Evolutionary conservation across 2,888 invertebrate species (phyloP).

Genomic region (Meta bourneti): DNA sequence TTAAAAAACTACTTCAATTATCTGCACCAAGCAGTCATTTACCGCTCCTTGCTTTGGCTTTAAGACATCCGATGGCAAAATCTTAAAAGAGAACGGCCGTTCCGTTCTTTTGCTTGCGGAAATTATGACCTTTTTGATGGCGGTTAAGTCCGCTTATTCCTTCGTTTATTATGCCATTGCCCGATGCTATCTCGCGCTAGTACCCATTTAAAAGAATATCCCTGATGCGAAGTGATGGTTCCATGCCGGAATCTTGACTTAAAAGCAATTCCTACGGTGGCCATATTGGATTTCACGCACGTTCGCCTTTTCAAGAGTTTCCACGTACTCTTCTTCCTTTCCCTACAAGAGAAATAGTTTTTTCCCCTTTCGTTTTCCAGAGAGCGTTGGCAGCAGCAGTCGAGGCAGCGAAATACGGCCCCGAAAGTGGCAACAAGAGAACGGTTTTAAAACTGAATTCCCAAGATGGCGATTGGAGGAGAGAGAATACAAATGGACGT

Average conservation of each 20-base stretch:
- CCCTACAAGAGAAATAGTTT: constrained; percentile 12
- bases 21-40: not conserved
- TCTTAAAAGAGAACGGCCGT: not conserved
- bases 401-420: constrained; percentile 20
- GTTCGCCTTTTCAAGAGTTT: constrained; percentile 15
- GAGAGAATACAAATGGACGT: constrained; percentile 66
- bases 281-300: constrained; percentile 59
- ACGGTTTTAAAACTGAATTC: constrained; percentile 68
- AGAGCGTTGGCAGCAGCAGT: not conserved
- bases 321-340: not conserved
- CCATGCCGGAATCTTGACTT: constrained; percentile 9
- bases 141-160: not conserved
- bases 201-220: not conserved
- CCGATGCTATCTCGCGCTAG: not conserved
- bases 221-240: constrained; percentile 8
- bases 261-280: constrained; percentile 7
- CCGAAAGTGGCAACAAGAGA: constrained; percentile 64
- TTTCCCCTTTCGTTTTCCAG: not conserved
- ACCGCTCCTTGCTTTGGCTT: not conserved
- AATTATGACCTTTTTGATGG: not conserved
- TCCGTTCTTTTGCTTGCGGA: not conserved
- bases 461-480: constrained; percentile 54
- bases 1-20: not conserved
- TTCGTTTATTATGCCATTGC: not conserved
- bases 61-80: not conserved